Evolutionary conservation across 1,140 invertebrate species (phyloP), one percentile per base, ranked within the genome.

Genomic region (Tetraneura akinire): DNA sequence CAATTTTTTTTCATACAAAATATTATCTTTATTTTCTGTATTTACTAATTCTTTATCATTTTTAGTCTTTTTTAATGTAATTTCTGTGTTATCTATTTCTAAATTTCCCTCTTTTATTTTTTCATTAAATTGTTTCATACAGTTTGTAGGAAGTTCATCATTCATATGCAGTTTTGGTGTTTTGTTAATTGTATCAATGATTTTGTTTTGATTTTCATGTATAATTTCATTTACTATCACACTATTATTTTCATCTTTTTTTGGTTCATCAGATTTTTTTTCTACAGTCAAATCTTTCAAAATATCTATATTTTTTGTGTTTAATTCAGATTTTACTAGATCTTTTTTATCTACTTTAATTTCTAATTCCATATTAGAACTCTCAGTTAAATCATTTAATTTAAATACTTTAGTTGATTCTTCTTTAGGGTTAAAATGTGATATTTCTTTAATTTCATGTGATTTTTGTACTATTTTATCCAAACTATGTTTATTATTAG

Each of bases 401-500:
- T 62, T 60, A 29, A 14, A 14, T 11, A 29, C 10, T 29, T 60
- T 14, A 62, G 57, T 62, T 29, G 11, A 32, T 62, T 62, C 18
- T 29, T n/a, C 32, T 29, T 18, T 14, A n/a, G 0, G 9, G 9
- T n/a, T 23, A 29, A 37, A 8, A 51, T n/a, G 16, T 1, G 16
- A n/a, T 16, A 71, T 51, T 51, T 71, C 14, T 1, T 51, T 51
- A 51, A 29, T 57, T 9, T 55, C 32, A 8, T 37, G 29, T 3
- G 5, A 23, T 23, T 57, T 57, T 21, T 53, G 11, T 16, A 23
- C 57, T 16, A 76, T 37, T 14, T 76, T 42, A 76, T 76, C 53
- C n/a, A 57, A 14, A 16, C 11, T 76, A 57, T 57, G 29, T 76
- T 76, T 76, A 76, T 42, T 76, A 23, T 21, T 57, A 76, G n/a